Conservation (phyloP, 2,113 vertebrate species). For the Solea solea region DNA sequence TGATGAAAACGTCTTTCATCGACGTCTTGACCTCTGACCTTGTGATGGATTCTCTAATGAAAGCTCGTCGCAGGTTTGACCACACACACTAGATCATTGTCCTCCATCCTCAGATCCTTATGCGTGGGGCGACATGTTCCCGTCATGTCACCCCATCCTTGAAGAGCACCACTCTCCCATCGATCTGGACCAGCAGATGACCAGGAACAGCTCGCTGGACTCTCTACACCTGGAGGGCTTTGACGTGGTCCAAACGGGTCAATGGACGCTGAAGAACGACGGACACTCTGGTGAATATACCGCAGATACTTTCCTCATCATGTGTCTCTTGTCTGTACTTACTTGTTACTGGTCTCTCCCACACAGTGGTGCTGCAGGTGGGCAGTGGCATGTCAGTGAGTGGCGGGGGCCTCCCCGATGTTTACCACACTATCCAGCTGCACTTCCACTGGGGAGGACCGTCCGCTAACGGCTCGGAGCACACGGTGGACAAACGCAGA, state of each 20-base stretch:
- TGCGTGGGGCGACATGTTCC: slow-evolving; percentile 70
- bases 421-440: slow-evolving; percentile 83
- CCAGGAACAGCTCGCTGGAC: slow-evolving; percentile 69
- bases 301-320: rapidly evolving
- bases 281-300: slow-evolving; percentile 82
- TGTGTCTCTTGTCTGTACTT: neutral
- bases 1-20: neutral
- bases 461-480: slow-evolving; percentile 82
- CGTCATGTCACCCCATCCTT: slow-evolving; percentile 65
- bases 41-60: too few species aligned
- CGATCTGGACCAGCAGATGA: slow-evolving; percentile 78
- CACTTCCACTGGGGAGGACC: slow-evolving; percentile 90
- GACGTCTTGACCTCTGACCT: neutral
- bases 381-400: slow-evolving; percentile 78
- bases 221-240: slow-evolving; percentile 84
- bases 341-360: neutral
- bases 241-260: slow-evolving; percentile 73
- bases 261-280: slow-evolving; percentile 84
- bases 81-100: too few species aligned
- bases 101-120: slow-evolving; percentile 63
- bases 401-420: slow-evolving; percentile 78
- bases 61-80: too few species aligned
- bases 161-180: slow-evolving; percentile 85
- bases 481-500: slow-evolving; percentile 81
- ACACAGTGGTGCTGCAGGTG: slow-evolving; percentile 75